Conservation (phyloP, 2,797 vertebrate genomes). For the Gambelia wislizenii region DNA sequence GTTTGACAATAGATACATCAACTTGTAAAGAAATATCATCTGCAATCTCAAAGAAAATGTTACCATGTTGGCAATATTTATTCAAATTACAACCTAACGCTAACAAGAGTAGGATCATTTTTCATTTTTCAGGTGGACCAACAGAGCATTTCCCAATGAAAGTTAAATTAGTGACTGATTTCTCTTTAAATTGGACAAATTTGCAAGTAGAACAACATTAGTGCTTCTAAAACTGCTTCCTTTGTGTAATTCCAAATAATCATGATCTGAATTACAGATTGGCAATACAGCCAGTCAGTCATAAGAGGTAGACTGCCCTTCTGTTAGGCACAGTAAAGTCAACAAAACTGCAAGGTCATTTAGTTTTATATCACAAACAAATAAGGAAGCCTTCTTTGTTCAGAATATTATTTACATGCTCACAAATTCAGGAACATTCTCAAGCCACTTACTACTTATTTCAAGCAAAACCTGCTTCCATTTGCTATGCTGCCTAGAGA, state of each 20-base stretch:
- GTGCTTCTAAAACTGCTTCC: conserved; percentile 47
- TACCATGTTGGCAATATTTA: conserved; percentile 6
- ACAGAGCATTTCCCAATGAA: conserved; percentile 44
- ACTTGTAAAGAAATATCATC: conserved; percentile 42
- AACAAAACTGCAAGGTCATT: conserved; percentile 62
- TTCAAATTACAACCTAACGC: conserved; percentile 9
- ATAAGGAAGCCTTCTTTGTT: conserved; percentile 52
- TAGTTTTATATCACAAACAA: conserved; percentile 53
- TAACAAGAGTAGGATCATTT: conserved; percentile 51
- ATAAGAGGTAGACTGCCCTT: conserved; percentile 57
- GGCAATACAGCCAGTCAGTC: conserved; percentile 51
- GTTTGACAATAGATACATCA: conserved; percentile 36
- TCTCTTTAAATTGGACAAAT: conserved; percentile 59
- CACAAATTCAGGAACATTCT: conserved; percentile 36
- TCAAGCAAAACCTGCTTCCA: neutral
- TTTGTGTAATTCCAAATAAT: conserved; percentile 54
- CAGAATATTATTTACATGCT: conserved; percentile 33
- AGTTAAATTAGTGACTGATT: conserved; percentile 53
- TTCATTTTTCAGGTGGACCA: conserved; percentile 52
- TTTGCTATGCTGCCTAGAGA: neutral
- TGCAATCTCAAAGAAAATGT: conserved; percentile 9
- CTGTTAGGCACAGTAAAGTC: conserved; percentile 53
- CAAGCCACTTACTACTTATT: neutral
- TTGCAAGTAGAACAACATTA: conserved; percentile 55
- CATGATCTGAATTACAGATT: conserved; percentile 55